Evolutionary conservation across 2,797 vertebrate species (phyloP).

Genomic region (Alauda arvensis): DNA sequence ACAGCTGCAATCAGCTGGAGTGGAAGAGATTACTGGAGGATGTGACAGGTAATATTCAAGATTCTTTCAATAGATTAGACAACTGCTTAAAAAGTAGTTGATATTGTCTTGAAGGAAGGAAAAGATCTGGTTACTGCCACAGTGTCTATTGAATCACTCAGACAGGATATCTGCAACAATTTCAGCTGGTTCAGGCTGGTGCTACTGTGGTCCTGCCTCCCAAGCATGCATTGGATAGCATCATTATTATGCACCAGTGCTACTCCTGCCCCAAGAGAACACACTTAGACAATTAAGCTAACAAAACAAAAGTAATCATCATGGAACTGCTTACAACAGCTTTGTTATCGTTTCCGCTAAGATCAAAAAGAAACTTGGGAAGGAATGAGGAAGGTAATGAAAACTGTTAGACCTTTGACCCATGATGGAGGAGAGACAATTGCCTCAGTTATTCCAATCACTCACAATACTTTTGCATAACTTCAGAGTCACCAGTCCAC

Average conservation of each 20-base stretch:
- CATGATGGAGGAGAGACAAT: fast-evolving
- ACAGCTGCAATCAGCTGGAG: background rate
- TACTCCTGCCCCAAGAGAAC: background rate
- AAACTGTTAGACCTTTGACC: background rate
- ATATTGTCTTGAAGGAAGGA: background rate
- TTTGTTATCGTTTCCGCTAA: background rate
- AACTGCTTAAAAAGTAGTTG: background rate
- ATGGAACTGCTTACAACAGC: background rate
- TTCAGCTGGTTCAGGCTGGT: background rate
- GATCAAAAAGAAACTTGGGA: background rate
- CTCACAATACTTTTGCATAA: background rate
- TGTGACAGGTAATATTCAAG: background rate
- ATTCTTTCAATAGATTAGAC: background rate
- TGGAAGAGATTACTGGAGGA: background rate
- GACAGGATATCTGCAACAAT: background rate
- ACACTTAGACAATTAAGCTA: background rate
- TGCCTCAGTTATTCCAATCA: background rate
- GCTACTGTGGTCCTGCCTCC: background rate
- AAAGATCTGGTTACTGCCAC: background rate
- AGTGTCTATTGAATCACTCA: background rate
- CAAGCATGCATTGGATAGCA: fast-evolving
- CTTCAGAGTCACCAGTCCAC: background rate
- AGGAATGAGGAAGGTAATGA: background rate
- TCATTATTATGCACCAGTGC: background rate
- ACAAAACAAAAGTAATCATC: background rate